Base-by-base conservation (phyloP, 2,113 vertebrate species). In the Lepisosteus osseus region DNA sequence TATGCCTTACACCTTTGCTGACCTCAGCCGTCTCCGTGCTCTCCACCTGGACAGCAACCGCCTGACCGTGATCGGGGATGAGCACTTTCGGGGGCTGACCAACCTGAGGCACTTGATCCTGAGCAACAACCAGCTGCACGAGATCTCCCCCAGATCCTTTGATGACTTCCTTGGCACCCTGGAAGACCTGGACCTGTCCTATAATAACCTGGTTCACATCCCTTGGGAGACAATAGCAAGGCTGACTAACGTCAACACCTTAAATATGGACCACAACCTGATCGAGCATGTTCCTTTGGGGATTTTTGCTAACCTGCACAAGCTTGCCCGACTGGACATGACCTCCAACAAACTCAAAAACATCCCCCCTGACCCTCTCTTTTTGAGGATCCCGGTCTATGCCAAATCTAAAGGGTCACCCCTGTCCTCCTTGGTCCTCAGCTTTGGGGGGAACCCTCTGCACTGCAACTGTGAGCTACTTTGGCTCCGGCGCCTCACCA, bases 321-420 rank as follows among this genome's bases (percentile, higher is more conserved):
- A 98, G 74, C 80, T 99, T 11, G 96, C 96, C 0, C 89, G 96
- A 51, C 59, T 99, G 45, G 97, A 99, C 77, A 97, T 99, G 95
- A 99, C 96, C 0, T 98, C 97, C 68, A 99, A 99, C 83, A 97
- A 97, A 76, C 74, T 99, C 65, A 98, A 97, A 79, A 99, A 97
- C 85, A 97, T 99, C 70, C 96, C 97, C 0, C 96, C 97, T 0
- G 97, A 98, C 3, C 97, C 97, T 0, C 77, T 98, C 0, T 99
- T 99, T 71, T 91, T 96, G 54, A 90, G 97, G 47, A 90, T 98
- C 1, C 97, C 96, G 0, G 93, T 98, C 2, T 96, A 96, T 1
- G 95, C 96, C 79, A 93, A 95, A 45, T 92, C 94, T 8, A 94
- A 91, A 7, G 95, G 96, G 0, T 96, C 94, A 0, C 95, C 95